Evolutionary conservation across 2,888 invertebrate genomes (phyloP).

Genomic region (Artemia sp.): DNA sequence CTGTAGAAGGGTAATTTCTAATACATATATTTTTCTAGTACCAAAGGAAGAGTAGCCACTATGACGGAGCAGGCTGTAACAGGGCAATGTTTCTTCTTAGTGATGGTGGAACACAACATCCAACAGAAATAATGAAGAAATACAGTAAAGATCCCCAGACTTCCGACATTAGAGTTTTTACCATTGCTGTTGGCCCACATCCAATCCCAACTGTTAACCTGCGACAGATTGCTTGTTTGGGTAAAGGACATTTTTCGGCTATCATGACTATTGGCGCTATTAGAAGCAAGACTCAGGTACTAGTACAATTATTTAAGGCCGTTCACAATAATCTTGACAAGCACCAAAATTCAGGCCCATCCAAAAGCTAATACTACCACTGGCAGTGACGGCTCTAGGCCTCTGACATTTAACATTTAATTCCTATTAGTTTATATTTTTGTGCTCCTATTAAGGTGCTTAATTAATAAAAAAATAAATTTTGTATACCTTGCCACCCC

Average conservation of each 20-base stretch:
- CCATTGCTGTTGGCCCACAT: conserved; percentile 37
- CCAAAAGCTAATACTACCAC: too few species aligned
- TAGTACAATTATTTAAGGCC: too few species aligned
- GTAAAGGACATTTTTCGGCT: conserved; percentile 35
- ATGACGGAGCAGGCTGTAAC: conserved; percentile 36
- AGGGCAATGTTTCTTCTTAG: conserved; percentile 39
- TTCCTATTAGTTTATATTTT: too few species aligned
- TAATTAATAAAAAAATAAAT: too few species aligned
- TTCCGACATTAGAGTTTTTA: conserved; percentile 34
- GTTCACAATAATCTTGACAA: too few species aligned
- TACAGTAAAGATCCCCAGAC: conserved; percentile 29
- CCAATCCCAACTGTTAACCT: conserved; percentile 34
- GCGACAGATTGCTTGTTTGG: conserved; percentile 35
- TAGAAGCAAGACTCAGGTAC: conserved; percentile 35
- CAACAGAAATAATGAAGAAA: conserved; percentile 27
- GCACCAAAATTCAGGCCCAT: too few species aligned
- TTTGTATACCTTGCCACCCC: too few species aligned
- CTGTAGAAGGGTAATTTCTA: neutral
- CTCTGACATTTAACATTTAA: too few species aligned
- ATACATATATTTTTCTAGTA: neutral
- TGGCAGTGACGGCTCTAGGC: too few species aligned
- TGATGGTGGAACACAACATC: conserved; percentile 39
- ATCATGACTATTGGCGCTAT: conserved; percentile 37
- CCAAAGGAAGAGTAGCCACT: conserved; percentile 16
- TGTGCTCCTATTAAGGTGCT: too few species aligned